Evolutionary conservation across 1,140 invertebrate species (phyloP).

Genomic region (Periplaneta americana): DNA sequence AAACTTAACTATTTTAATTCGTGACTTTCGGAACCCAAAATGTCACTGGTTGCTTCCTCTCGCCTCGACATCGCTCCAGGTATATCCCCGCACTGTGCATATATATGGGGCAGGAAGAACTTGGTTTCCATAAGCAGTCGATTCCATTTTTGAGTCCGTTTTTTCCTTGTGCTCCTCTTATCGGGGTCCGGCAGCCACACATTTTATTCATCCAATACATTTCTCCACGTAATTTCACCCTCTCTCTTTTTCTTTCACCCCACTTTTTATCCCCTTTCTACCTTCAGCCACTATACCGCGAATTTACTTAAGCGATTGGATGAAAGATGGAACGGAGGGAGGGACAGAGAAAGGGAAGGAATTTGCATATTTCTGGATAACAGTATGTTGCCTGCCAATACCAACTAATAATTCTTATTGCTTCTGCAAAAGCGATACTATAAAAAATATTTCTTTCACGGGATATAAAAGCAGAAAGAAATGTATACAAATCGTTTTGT

Average conservation of each 20-base stretch:
- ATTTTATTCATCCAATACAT: constrained; percentile 3
- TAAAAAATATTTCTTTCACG: not conserved
- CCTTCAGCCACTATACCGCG: not conserved
- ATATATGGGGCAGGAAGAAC: not conserved
- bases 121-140: not conserved
- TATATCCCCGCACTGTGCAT: not conserved
- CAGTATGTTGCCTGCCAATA: not conserved
- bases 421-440: not conserved
- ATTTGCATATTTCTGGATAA: not conserved
- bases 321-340: not conserved
- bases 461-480: not conserved
- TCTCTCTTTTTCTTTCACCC: not conserved
- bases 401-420: not conserved
- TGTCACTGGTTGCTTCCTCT: too few species aligned
- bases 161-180: not conserved
- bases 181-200: constrained; percentile 1
- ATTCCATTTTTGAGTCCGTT: not conserved
- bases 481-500: not conserved
- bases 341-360: not conserved
- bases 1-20: too few species aligned
- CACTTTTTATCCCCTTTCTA: not conserved
- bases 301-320: not conserved
- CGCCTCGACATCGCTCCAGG: too few species aligned
- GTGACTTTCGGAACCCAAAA: too few species aligned
- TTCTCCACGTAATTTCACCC: not conserved